These are phyloP conservation scores for Enteromius viviparus DNA, from an alignment of 2,797 vertebrate genomes.

Conservation along the genomic window DNA sequence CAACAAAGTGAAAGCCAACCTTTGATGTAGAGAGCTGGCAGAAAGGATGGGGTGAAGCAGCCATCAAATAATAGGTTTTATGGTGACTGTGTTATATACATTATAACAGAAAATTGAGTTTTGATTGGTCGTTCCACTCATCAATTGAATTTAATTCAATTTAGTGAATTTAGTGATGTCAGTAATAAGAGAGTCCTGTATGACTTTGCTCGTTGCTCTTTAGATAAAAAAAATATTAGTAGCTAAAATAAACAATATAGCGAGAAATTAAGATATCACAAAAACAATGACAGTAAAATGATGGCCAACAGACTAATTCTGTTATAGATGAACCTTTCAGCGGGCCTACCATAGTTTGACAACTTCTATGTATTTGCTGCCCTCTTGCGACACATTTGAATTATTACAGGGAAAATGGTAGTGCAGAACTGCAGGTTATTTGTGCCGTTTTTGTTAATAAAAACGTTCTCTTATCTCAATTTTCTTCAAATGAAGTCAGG, in stretches of 20 bases:
- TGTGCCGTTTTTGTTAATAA: not conserved
- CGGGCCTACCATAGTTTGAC: not conserved
- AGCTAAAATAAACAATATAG: not conserved
- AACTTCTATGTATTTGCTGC: constrained; percentile 66
- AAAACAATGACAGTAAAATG: not conserved
- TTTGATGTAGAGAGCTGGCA: constrained; percentile 53
- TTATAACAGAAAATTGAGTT: not conserved
- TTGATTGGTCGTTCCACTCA: not conserved
- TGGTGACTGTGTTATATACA: not conserved
- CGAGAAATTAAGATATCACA: not conserved
- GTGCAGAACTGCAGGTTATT: not conserved
- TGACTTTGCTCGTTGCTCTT: not conserved
- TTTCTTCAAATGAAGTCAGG: not conserved
- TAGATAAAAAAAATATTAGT: not conserved
- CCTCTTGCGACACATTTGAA: constrained; percentile 63
- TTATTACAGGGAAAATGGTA: not conserved
- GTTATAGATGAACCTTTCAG: not conserved
- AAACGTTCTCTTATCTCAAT: not conserved
- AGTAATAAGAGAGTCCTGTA: not conserved
- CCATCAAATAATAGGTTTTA: constrained; percentile 28
- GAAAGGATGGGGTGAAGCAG: constrained; percentile 21
- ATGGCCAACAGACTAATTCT: not conserved
- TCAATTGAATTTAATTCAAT: not conserved
- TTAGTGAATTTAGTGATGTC: not conserved
- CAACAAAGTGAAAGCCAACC: constrained; percentile 45